Conservation (phyloP, 92 coral and sea anemone genomes). For the Actinostola sp. region DNA sequence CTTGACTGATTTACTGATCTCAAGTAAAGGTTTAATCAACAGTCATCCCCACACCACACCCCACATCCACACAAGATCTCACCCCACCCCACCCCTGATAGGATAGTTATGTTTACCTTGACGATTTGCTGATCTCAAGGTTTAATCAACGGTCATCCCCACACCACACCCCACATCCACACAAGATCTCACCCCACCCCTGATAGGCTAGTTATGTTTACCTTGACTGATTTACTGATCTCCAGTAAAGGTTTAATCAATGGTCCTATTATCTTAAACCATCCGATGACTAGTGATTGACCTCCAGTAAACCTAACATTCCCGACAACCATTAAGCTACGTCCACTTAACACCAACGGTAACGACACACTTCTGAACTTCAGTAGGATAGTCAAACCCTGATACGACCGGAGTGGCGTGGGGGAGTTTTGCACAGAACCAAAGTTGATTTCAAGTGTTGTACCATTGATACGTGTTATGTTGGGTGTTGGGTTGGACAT, state of each 20-base stretch:
- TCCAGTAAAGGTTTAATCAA: conserved; percentile 74
- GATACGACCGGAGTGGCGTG: conserved; percentile 56
- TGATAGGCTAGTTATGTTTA: too few species aligned
- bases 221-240: conserved; percentile 76
- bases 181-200: too few species aligned
- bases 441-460: conserved; percentile 60
- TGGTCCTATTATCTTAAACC: conserved; percentile 76
- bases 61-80: too few species aligned
- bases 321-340: conserved; percentile 49
- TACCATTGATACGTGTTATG: conserved; percentile 40
- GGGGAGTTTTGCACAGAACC: conserved; percentile 73
- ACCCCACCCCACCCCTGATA: too few species aligned
- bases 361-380: conserved; percentile 68
- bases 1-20: too few species aligned
- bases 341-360: conserved; percentile 83
- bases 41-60: too few species aligned
- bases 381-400: conserved; percentile 55
- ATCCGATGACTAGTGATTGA: conserved; percentile 28
- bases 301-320: conserved; percentile 59
- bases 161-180: too few species aligned
- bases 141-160: too few species aligned
- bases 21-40: too few species aligned
- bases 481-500: conserved; percentile 52
- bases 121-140: too few species aligned
- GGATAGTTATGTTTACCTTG: too few species aligned